These are phyloP conservation scores for Augochlorella aurata DNA, from an alignment of 2,888 invertebrate species.

Conservation along the genomic window DNA sequence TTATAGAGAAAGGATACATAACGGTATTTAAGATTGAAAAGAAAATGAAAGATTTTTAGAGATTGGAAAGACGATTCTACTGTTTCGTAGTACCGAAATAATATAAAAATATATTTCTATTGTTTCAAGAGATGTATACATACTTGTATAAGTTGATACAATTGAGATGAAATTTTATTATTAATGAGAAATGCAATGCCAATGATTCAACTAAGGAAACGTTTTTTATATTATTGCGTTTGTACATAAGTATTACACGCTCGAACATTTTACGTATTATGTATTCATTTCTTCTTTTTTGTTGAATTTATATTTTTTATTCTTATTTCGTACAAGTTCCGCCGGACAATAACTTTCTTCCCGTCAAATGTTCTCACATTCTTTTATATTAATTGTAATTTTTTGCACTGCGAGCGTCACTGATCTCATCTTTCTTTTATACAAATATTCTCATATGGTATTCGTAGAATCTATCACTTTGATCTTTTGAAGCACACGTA, in stretches of 20 bases:
- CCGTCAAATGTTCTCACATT: background rate
- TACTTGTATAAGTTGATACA: conserved; percentile 46
- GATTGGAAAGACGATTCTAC: conserved; percentile 36
- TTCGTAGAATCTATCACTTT: conserved; percentile 27
- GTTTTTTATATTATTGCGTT: conserved; percentile 37
- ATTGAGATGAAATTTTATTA: conserved; percentile 44
- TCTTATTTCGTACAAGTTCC: conserved; percentile 27
- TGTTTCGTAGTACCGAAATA: conserved; percentile 61
- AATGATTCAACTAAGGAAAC: conserved; percentile 33
- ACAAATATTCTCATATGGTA: conserved; percentile 11
- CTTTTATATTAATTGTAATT: conserved; percentile 1
- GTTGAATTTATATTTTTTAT: conserved; percentile 13
- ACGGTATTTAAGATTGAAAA: conserved; percentile 34
- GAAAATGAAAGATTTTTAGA: conserved; percentile 49
- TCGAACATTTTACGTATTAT: background rate
- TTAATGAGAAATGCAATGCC: conserved; percentile 31
- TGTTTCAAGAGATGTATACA: conserved; percentile 56
- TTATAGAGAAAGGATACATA: conserved; percentile 56
- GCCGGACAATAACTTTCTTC: conserved; percentile 55
- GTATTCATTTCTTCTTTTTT: conserved; percentile 1
- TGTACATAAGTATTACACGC: conserved; percentile 27
- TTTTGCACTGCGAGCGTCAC: conserved; percentile 16
- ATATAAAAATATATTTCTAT: conserved; percentile 59
- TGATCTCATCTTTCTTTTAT: conserved; percentile 40
- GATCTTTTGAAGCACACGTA: conserved; percentile 48